Evolutionary conservation across 1,140 invertebrate genomes (phyloP).

Genomic region (Maniola jurtina): DNA sequence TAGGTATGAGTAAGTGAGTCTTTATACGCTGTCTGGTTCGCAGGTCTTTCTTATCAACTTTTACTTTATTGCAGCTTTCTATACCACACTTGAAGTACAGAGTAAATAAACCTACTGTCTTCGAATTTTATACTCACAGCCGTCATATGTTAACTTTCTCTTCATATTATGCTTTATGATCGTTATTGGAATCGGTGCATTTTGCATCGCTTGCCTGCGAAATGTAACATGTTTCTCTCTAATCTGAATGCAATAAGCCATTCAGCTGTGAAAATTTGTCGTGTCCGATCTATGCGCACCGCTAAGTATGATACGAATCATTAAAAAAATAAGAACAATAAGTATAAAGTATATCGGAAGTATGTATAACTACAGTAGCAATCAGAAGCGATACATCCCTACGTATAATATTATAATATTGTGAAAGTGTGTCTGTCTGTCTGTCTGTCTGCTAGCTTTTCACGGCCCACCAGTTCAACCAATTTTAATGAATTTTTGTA

Average conservation of each 20-base stretch:
- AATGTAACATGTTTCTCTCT: slow-evolving; percentile 14
- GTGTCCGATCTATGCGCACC: slow-evolving; percentile 3
- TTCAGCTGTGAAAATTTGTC: slow-evolving; percentile 22
- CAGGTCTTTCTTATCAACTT: slow-evolving; percentile 3
- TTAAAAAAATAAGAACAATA: too few species aligned
- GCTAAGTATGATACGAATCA: too few species aligned
- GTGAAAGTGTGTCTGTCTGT: too few species aligned
- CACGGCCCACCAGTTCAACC: too few species aligned
- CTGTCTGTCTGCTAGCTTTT: too few species aligned
- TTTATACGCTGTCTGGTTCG: neutral
- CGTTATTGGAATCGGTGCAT: neutral
- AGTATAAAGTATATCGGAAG: too few species aligned
- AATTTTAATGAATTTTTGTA: too few species aligned
- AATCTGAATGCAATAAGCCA: slow-evolving; percentile 6
- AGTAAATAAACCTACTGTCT: neutral
- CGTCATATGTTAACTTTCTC: neutral
- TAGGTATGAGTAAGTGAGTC: neutral
- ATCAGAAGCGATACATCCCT: too few species aligned
- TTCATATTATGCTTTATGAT: slow-evolving; percentile 2
- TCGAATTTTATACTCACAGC: neutral
- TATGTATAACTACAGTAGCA: too few species aligned
- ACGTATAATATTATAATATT: too few species aligned
- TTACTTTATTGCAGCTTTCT: slow-evolving; percentile 2
- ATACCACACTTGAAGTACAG: neutral
- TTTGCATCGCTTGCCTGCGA: neutral